Base-by-base conservation (phyloP, 2,113 vertebrate genomes). In the Brevimyrus niger region DNA sequence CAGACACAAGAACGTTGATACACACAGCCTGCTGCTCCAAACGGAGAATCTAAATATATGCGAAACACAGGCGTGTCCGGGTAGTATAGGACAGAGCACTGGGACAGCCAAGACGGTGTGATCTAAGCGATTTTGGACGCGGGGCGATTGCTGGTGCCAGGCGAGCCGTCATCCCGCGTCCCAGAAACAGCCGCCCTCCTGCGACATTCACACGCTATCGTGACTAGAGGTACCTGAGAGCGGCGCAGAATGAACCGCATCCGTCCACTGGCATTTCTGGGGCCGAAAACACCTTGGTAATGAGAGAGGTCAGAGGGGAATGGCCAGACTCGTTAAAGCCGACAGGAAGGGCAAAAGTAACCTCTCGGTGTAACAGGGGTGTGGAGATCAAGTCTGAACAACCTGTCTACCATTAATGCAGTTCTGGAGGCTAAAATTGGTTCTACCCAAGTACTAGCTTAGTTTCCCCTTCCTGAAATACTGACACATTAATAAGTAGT, bases 101-200 rank as follows among this genome's bases (percentile, higher is more conserved):
- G 0, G 35, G 19, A 38, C 35, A 42, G 27, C 61, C 13, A 65
- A 27, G 61, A 65, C 61, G n/a, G n/a, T 13, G n/a, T 27, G 61
- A 65, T 65, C n/a, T 11, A 31, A 13, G 61, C 3, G 0, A 19
- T 76, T 76, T 38, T 38, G 69, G 35, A 38, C 69, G 38, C 11
- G 31, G 69, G 17, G 15, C 19, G 35, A 80, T 15, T 80, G 73
- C 17, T 7, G 35, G 17, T 38, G 4, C 31, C 69, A 65, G 58
- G n/a, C 1, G 58, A 27, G 58, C 2, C 11, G n/a, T 3, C 2
- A n/a, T 0, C 23, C 58, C 0, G 69, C 4, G 0, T 38, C 4
- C 38, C 69, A 76, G 27, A 76, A 38, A 76, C 31, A 38, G 69
- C 31, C 10, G 38, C 31, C 15, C 10, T 35, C 31, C 69, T 13